Evolutionary conservation across 1,140 invertebrate species (phyloP).

Genomic region (Drosophila pandora): DNA sequence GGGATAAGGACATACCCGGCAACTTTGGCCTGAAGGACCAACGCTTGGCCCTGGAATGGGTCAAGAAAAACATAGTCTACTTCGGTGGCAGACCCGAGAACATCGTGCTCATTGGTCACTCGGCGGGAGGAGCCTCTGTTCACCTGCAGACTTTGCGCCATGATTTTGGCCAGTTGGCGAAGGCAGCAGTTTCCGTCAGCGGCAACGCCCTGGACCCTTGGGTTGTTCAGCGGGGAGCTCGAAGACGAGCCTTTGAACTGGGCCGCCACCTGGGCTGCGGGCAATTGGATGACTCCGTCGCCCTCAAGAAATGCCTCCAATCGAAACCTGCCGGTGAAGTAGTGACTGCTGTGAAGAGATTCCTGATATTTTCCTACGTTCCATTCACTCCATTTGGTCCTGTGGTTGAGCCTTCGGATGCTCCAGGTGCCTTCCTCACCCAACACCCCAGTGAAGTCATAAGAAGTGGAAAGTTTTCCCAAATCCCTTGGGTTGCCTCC

Average conservation of each 20-base stretch:
- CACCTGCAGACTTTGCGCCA: constrained; percentile 88
- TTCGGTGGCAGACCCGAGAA: constrained; percentile 89
- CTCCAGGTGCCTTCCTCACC: constrained; percentile 84
- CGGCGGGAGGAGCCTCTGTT: constrained; percentile 86
- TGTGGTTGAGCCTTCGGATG: constrained; percentile 83
- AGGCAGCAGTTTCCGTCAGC: constrained; percentile 63
- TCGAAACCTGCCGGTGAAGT: constrained; percentile 80
- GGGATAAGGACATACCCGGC: constrained; percentile 49
- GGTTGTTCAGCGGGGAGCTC: constrained; percentile 84
- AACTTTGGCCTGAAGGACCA: constrained; percentile 78
- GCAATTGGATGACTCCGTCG: constrained; percentile 56
- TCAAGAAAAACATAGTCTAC: constrained; percentile 36
- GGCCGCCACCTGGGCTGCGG: constrained; percentile 86
- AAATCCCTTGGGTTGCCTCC: constrained; percentile 85
- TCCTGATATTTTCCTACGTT: constrained; percentile 84
- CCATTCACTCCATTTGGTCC: constrained; percentile 86
- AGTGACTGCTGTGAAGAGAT: constrained; percentile 46
- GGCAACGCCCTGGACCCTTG: constrained; percentile 69
- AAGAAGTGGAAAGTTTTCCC: constrained; percentile 82
- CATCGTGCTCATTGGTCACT: constrained; percentile 84
- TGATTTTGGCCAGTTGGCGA: constrained; percentile 40
- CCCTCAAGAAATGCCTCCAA: constrained; percentile 86
- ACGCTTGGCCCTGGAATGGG: constrained; percentile 54
- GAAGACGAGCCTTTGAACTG: constrained; percentile 85
- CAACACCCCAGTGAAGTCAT: constrained; percentile 84